phyloP scores from a whole-genome alignment of 2,113 vertebrate genomes.

The Epinephelus moara region DNA sequence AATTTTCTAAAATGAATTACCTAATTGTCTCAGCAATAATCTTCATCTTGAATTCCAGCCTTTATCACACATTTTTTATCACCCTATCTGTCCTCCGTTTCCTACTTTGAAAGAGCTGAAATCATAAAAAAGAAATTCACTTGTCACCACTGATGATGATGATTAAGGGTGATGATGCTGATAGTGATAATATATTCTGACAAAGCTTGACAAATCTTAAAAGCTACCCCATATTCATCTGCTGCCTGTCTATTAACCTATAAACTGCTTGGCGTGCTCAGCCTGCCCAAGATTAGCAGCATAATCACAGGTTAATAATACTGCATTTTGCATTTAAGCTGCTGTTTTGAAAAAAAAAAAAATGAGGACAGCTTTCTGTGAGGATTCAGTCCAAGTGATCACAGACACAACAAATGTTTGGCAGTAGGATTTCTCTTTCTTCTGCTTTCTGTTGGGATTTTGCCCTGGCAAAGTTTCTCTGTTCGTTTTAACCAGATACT shows the following conservation, averaged over 20 bases:
- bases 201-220: slow-evolving; percentile 30
- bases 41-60: too few relatives aligned
- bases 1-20: too few relatives aligned
- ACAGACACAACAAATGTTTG: slow-evolving; percentile 70
- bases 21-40: too few relatives aligned
- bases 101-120: neutral
- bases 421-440: slow-evolving; percentile 58
- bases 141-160: slow-evolving; percentile 1
- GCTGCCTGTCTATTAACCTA: slow-evolving; percentile 23
- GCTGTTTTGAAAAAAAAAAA: slow-evolving; percentile 41
- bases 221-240: slow-evolving; percentile 10
- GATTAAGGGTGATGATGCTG: neutral
- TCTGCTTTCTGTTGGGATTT: slow-evolving; percentile 59
- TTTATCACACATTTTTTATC: too few relatives aligned
- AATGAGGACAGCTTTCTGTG: slow-evolving; percentile 35
- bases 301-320: slow-evolving; percentile 49
- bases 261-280: slow-evolving; percentile 30
- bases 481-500: slow-evolving; percentile 52
- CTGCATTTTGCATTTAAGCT: slow-evolving; percentile 49
- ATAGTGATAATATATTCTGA: slow-evolving; percentile 9
- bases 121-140: neutral
- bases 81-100: too few relatives aligned
- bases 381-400: slow-evolving; percentile 60
- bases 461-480: slow-evolving; percentile 49
- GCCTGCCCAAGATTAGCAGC: slow-evolving; percentile 36